Base-by-base conservation (phyloP, 2,888 invertebrate genomes). In the Hylaea fasciaria region DNA sequence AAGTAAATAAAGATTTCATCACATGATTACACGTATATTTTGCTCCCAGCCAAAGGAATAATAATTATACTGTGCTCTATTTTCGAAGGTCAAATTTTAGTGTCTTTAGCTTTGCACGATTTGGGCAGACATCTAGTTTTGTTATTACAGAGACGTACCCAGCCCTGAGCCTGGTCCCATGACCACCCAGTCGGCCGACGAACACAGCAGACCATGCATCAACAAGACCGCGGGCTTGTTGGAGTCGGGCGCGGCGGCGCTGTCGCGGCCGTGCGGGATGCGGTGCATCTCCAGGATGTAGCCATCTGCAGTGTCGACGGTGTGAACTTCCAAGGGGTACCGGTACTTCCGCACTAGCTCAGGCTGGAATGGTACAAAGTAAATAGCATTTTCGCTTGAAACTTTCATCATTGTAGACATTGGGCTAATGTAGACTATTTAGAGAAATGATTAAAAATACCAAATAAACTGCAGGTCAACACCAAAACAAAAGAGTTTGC, bases 281-380 rank as follows among this genome's bases (percentile, higher is more conserved):
- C 97, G 93, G 77, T 97, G 96, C 74, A 97, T 70, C 61, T 94
- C 93, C 62, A 98, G 86, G 12, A 96, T 94, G 76, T 96, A 97
- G 0, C 96, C 96, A 88, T 98, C 97, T 2, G 91, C 80, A 0
- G 97, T 98, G 5, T 83, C 85, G 0, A 95, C 93, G 2, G 79
- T 77, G 77, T 96, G 94, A n/a, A 87, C 90, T 82, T 96, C 95
- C 0, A 93, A 78, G 0, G 93, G 93, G 77, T 96, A 96, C 0
- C 94, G 93, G 73, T 95, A 94, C 71, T 94, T 94, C 10, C 75
- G 75, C 0, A 95, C 86, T 28, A 95, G 78, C 52, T 92, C 89
- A 0, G 91, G 91, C 94, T 94, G 63, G 35, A 58, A 58, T 8
- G 35, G 35, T 22, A 22, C 3, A 5, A 22, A 22, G 5, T 5